Evolutionary conservation across 2,797 vertebrate genomes (phyloP), one percentile per base, ranked within the genome.

Genomic region (Argentina silus): DNA sequence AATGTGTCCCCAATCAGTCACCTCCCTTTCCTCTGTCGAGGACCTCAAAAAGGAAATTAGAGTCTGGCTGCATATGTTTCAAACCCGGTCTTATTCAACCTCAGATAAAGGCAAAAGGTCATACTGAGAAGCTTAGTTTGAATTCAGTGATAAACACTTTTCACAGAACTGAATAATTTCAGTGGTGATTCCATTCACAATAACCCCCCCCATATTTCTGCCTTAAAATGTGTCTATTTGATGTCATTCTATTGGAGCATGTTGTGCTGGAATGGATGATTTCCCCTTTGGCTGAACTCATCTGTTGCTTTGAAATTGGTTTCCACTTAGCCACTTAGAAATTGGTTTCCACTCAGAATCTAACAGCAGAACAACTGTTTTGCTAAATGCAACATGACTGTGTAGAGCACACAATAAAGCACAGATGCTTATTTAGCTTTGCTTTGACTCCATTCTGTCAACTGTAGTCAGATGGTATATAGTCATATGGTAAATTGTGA

Each of bases 61-160:
- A 71, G 23, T n/a, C 69, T 43, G n/a, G 42, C 47, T 23, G 17
- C 57, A 51, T 65, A 59, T 67, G 57, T 73, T 69, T 10, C 48
- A 69, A 74, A 76, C 55, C 45, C 5, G 60, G 8, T 66, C 63
- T 76, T 67, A 60, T 74, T 61, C 45, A 61, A 73, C 27, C 63
- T 11, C 68, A 67, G 50, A 69, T 23, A 79, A 81, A 70, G 74
- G 76, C 74, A 74, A 45, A 71, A 72, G 71, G 73, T 74, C 36
- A 43, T 17, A 42, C 59, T 36, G 23, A 61, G 59, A 11, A 12
- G 36, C 10, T 42, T 12, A 36, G 12, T 61, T 36, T 36, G 27
- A 61, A 61, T 55, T 17, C 7, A 55, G 17, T 60, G 0, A 60
- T 60, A 23, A 23, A 23, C 7, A 60, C 23, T 27, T 60, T 60